These are phyloP conservation scores for Tamandua tetradactyla DNA, from an alignment of 2,797 vertebrate species.

Conservation along the genomic window DNA sequence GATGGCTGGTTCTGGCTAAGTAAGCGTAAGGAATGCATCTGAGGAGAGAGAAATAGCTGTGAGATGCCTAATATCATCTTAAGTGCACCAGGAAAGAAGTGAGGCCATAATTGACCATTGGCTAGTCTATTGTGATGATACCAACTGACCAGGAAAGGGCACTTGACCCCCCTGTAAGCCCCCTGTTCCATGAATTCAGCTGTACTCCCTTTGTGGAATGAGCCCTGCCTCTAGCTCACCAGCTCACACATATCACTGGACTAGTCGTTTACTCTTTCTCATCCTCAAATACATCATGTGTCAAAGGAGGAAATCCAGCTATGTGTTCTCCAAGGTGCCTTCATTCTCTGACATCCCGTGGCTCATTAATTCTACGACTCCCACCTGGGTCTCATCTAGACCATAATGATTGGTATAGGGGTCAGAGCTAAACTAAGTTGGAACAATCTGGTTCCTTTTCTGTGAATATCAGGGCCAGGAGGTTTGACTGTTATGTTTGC, in stretches of 20 bases:
- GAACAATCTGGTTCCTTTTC: neutral
- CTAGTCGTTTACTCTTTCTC: neutral
- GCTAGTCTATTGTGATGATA: neutral
- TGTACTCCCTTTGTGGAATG: neutral
- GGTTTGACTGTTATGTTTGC: neutral
- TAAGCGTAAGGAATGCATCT: conserved; percentile 99
- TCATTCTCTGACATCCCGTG: neutral
- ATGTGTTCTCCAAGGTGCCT: neutral
- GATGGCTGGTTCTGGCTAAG: conserved; percentile 99
- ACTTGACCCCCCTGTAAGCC: neutral
- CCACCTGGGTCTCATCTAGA: neutral
- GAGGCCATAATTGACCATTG: rapidly evolving
- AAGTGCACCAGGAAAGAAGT: neutral
- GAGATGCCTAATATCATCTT: neutral
- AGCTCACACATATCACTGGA: neutral
- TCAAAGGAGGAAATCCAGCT: neutral
- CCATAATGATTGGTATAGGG: neutral
- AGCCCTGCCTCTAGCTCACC: neutral
- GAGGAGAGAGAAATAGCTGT: conserved; percentile 31
- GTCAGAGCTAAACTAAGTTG: neutral
- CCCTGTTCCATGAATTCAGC: neutral
- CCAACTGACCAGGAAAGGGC: neutral
- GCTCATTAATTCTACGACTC: neutral
- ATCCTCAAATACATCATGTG: neutral
- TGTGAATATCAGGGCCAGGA: neutral